A percentile compares a stretch with the other conserved stretches of the same genome.
Conservation (phyloP, 2,113 vertebrate genomes). For the Spea multiplicata region DNA sequence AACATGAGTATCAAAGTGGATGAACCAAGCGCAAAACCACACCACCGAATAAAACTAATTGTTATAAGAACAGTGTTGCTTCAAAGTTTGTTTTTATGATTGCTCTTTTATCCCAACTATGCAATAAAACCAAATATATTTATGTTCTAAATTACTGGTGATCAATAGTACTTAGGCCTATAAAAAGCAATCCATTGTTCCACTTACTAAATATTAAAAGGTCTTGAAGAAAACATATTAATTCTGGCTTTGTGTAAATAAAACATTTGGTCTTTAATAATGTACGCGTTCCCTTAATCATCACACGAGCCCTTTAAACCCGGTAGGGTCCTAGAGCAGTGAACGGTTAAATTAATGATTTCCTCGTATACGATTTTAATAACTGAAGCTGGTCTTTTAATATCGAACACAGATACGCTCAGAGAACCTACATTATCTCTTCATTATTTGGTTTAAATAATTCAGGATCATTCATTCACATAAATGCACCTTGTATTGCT, state of each 20-base stretch:
- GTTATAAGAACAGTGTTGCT: too few species aligned
- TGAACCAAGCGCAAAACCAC: too few species aligned
- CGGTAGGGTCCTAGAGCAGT: background rate
- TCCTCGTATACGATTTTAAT: background rate
- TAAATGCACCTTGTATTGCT: background rate
- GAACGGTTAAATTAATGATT: background rate
- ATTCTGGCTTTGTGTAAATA: background rate
- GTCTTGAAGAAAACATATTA: background rate
- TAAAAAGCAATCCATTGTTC: too few species aligned
- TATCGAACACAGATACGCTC: slow-evolving; percentile 22
- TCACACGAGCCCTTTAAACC: background rate
- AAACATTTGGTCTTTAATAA: background rate
- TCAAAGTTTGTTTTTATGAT: too few species aligned
- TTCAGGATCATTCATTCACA: slow-evolving; percentile 39
- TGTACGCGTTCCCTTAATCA: background rate
- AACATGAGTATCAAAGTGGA: too few species aligned
- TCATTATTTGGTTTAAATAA: slow-evolving; percentile 42
- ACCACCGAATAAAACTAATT: too few species aligned
- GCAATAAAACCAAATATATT: too few species aligned
- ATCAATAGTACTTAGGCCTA: too few species aligned
- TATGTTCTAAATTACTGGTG: too few species aligned
- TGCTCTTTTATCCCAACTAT: too few species aligned
- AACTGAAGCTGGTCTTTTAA: background rate
- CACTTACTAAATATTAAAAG: too few species aligned
- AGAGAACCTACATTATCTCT: slow-evolving; percentile 29